Conservation (phyloP, 2,888 invertebrate species). For the Phymatocera aterrima region DNA sequence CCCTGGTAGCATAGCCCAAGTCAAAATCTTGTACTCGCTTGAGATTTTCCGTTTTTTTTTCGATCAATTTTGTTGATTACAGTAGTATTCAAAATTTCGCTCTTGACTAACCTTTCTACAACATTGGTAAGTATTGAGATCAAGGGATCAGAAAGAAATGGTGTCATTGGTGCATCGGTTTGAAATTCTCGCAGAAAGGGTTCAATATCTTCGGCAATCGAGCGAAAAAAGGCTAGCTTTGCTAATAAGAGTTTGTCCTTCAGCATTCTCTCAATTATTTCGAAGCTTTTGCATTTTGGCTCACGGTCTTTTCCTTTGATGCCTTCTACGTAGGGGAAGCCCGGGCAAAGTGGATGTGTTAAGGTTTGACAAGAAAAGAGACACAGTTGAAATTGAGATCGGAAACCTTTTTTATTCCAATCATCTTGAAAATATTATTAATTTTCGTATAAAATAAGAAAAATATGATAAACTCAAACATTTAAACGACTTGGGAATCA, state of each 20-base stretch:
- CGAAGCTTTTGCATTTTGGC: constrained; percentile 32
- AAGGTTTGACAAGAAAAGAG: too few relatives aligned
- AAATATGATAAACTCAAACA: too few relatives aligned
- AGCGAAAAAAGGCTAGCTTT: constrained; percentile 48
- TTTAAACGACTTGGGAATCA: too few relatives aligned
- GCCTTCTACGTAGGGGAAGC: constrained; percentile 35
- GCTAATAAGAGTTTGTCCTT: constrained; percentile 45
- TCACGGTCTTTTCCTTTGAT: constrained; percentile 35
- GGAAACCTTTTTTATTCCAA: too few relatives aligned
- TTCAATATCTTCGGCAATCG: constrained; percentile 47
- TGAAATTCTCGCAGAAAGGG: constrained; percentile 47
- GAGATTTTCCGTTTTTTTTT: not conserved
- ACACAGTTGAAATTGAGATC: too few relatives aligned
- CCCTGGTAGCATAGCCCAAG: constrained; percentile 1
- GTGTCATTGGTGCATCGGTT: constrained; percentile 45
- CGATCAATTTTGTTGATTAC: not conserved
- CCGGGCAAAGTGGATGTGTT: too few relatives aligned
- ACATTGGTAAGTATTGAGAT: constrained; percentile 1
- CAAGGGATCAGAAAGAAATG: constrained; percentile 47
- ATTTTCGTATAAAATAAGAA: too few relatives aligned
- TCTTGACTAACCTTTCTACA: not conserved
- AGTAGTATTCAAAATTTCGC: not conserved
- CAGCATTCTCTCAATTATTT: constrained; percentile 17
- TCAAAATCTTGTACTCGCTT: constrained; percentile 3
- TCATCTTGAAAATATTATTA: too few relatives aligned